Base-by-base conservation (phyloP, 2,113 vertebrate species). In the Onychorhynchus coronatus region DNA sequence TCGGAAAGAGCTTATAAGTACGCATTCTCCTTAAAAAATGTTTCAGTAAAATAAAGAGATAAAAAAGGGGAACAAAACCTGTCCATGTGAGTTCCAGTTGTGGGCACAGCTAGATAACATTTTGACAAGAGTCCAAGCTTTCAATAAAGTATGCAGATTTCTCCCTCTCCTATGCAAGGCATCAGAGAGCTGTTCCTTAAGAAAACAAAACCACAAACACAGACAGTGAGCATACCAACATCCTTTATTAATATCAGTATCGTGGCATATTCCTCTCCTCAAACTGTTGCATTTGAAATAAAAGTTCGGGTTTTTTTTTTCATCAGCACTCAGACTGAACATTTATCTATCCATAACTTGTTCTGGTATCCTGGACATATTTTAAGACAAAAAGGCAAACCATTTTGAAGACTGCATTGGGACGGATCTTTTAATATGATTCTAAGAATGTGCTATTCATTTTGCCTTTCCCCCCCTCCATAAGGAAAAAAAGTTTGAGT, bases 71-170 rank as follows among this genome's bases (percentile, higher is more conserved):
- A 18, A 2, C 33, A 53, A 56, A 61, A n/a, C 85, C 82, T 91
- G 87, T 41, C 0, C 0, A 56, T 91, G 83, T 72, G 85, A 97
- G 96, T 95, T 97, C 94, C 93, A 97, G 44, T 22, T 55, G 24
- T 79, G 83, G 91, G 93, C 73, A 95, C 79, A 86, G 88, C 92
- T 85, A 97, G 82, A 81, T 78, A 95, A 89, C 82, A 63, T 79
- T 89, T n/a, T 96, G 91, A 93, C 27, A 14, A 39, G 65, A 95
- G 75, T 84, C 80, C 83, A 96, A 96, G 83, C 63, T 91, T 91
- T 89, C 80, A 76, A 39, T 23, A 24, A 94, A 92, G 62, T 81
- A 85, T 85, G 55, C 37, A 21, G 30, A 92, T 91, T 96, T 91
- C 65, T 66, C 76, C 41, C 52, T 59, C 76, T 77, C 72, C 68